A percentile compares a stretch with the other conserved stretches of the same genome.
Conservation (phyloP, 2,888 invertebrate genomes). For the Parnassius orleans region DNA sequence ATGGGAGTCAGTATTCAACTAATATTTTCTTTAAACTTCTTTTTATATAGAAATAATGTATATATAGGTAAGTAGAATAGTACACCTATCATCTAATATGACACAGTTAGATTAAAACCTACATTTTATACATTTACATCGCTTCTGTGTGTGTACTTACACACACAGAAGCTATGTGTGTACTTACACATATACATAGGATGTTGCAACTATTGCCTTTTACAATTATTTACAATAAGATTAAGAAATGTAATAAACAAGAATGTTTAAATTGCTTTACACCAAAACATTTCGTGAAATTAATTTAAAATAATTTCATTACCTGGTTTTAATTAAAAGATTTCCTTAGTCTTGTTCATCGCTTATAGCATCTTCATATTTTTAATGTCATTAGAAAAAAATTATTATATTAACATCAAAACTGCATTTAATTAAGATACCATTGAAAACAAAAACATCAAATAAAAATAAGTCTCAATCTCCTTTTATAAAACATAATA, state of each 20-base stretch:
- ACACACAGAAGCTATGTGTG: conserved; percentile 66
- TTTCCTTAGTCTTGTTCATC: too few species aligned
- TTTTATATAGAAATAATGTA: conserved; percentile 68
- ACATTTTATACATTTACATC: conserved; percentile 75
- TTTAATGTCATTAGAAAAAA: too few species aligned
- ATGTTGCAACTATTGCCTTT: conserved; percentile 48
- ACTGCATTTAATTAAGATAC: too few species aligned
- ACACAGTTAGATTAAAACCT: conserved; percentile 77
- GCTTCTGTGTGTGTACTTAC: conserved; percentile 66
- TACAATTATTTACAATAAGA: conserved; percentile 16
- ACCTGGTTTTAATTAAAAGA: too few species aligned
- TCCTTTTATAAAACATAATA: background rate
- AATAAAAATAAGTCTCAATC: background rate
- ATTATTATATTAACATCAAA: too few species aligned
- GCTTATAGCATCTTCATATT: too few species aligned
- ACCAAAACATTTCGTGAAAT: too few species aligned
- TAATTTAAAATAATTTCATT: too few species aligned
- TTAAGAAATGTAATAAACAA: too few species aligned
- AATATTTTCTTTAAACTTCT: conserved; percentile 72
- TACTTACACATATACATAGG: conserved; percentile 76
- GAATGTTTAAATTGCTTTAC: too few species aligned
- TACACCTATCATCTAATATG: conserved; percentile 77
- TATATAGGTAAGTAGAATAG: conserved; percentile 76
- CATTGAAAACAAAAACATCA: conserved; percentile 1
- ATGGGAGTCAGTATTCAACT: conserved; percentile 63